A percentile compares a stretch with the other conserved stretches of the same genome.
These are phyloP conservation scores for Ophioninae sp. DNA, from an alignment of 2,888 invertebrate species.

Conservation along the genomic window DNA sequence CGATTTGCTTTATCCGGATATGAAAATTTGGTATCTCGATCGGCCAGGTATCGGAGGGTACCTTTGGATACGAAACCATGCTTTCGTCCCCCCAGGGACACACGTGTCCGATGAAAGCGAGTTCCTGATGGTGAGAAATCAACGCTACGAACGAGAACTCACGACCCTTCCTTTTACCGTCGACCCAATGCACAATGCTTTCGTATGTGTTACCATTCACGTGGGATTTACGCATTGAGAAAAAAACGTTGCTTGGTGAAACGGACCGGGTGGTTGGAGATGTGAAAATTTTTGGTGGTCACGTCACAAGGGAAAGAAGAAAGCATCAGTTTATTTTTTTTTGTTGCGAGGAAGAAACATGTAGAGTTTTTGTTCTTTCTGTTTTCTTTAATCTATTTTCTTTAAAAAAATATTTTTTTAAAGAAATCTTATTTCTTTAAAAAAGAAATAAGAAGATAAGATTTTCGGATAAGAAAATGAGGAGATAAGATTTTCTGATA, in stretches of 20 bases:
- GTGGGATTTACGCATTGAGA: not conserved
- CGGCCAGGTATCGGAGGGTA: not conserved
- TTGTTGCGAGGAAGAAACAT: too few species aligned
- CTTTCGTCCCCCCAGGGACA: not conserved
- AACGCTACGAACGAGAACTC: constrained; percentile 25
- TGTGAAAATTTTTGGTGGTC: not conserved
- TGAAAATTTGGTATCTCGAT: not conserved
- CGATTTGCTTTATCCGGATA: not conserved
- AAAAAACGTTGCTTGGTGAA: not conserved
- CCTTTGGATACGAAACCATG: not conserved
- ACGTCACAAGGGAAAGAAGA: not conserved
- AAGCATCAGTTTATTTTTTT: not conserved
- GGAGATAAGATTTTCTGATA: too few species aligned
- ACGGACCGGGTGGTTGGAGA: not conserved
- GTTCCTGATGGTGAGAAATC: constrained; percentile 18
- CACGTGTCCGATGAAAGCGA: constrained; percentile 1
- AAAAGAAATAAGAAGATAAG: too few species aligned
- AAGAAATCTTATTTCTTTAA: too few species aligned
- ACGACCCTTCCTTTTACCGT: constrained; percentile 10
- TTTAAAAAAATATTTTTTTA: not conserved
- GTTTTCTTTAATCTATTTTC: too few species aligned
- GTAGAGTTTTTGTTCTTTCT: too few species aligned
- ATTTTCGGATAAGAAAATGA: too few species aligned
- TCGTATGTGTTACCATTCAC: constrained; percentile 1
- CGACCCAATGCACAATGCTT: constrained; percentile 34